These are phyloP conservation scores for Tubulanus polymorphus DNA, from an alignment of 2,888 invertebrate species.

Conservation along the genomic window DNA sequence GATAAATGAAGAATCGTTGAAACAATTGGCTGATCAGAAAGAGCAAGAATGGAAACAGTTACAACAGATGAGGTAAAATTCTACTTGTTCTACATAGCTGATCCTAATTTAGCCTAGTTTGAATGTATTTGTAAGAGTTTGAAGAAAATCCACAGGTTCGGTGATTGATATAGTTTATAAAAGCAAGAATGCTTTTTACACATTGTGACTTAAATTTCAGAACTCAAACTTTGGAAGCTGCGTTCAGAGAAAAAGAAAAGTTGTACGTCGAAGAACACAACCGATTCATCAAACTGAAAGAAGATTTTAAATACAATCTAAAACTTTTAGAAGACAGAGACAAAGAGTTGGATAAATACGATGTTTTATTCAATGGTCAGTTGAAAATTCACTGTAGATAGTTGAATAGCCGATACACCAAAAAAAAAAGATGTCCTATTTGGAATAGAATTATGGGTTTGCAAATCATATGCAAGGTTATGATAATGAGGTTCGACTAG, in stretches of 20 bases:
- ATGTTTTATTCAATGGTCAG: constrained; percentile 27
- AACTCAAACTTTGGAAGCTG: constrained; percentile 32
- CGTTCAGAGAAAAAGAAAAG: constrained; percentile 34
- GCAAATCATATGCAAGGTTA: too few relatives aligned
- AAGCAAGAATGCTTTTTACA: neutral
- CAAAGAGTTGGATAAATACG: constrained; percentile 47
- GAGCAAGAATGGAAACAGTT: constrained; percentile 46
- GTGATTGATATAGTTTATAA: too few relatives aligned
- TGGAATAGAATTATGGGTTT: too few relatives aligned
- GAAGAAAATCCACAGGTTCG: too few relatives aligned
- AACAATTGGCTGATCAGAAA: constrained; percentile 42
- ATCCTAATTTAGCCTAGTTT: too few relatives aligned
- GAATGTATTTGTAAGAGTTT: too few relatives aligned
- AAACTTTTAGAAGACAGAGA: constrained; percentile 47
- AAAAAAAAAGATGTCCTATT: too few relatives aligned
- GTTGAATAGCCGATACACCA: too few relatives aligned
- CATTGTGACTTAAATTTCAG: constrained; percentile 21
- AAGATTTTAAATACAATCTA: constrained; percentile 53
- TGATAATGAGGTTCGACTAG: too few relatives aligned
- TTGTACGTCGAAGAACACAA: constrained; percentile 30
- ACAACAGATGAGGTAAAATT: constrained; percentile 18
- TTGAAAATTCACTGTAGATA: too few relatives aligned
- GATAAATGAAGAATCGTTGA: constrained; percentile 23
- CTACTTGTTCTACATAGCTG: too few relatives aligned
- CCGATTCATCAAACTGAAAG: constrained; percentile 45